Base-by-base conservation (phyloP, 2,113 vertebrate species). In the Sebastes schlegelii region DNA sequence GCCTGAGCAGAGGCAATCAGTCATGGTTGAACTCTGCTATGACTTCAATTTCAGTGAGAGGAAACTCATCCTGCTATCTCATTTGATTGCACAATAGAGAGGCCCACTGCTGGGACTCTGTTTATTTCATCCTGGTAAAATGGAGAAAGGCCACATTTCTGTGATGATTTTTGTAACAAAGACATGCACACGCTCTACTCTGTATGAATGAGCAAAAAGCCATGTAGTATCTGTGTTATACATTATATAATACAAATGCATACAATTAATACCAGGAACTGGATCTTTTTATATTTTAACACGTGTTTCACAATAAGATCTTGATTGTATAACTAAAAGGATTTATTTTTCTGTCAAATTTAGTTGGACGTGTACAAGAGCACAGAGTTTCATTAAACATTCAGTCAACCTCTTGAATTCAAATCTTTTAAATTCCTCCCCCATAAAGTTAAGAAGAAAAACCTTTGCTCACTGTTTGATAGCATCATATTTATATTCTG, bases 11-110 rank as follows among this genome's bases (percentile, higher is more conserved):
- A 90, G 74, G 66, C 79, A 83, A 91, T 92, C 91, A 82, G 88
- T 88, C 86, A 89, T 84, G 81, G 80, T 68, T 90, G 80, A 92
- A 86, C 77, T 88, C 63, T 75, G 77, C 74, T 62, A 80, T 74
- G 83, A 86, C 86, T 91, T 90, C 86, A 85, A 82, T 91, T 84
- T 84, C 78, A 51, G 58, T 12, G 64, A 79, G 77, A 74, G 68
- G 67, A 88, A 86, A 73, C 70, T 71, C 83, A 80, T 86, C 85
- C 54, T 61, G 49, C 77, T 63, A 69, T 78, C 75, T 88, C 66
- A 74, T 91, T 84, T 79, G 79, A 84, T 63, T 75, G 68, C 78
- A 90, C 89, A 91, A 88, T 75, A 67, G 73, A 84, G 43, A 48
- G n/a, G 64, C 65, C 48, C 62, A 17, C 60, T 69, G 73, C 72